Base-by-base conservation (phyloP, 2,797 vertebrate species). In the Etheostoma nigrum region DNA sequence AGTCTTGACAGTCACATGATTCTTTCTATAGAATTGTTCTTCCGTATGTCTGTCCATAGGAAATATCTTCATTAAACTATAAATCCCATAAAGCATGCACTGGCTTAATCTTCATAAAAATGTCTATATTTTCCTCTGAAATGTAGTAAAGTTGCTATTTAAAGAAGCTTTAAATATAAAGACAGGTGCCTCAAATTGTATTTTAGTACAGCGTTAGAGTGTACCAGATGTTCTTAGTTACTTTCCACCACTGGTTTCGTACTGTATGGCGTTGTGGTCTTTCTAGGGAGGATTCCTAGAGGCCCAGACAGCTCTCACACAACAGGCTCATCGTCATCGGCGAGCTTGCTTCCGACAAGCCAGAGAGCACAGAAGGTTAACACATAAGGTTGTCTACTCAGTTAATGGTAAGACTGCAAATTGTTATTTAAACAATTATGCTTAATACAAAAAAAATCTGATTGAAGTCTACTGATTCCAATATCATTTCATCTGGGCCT, bases 301-400 rank as follows among this genome's bases (percentile, higher is more conserved):
- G 68, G 87, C 91, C 33, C 91, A 93, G 82, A 91, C 58, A 33
- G 79, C 75, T 76, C 86, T 89, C 30, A 72, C 57, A 80, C 87
- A 79, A 67, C 83, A 89, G 66, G 60, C 77, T 57, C 82, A 81
- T 60, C 85, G 33, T 13, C 76, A 80, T 45, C 67, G 75, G 2
- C 70, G 67, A 85, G 83, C 79, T 72, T 89, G 90, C 44, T 78
- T 85, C 47, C 80, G 65, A 70, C 86, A 78, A 18, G 81, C 81
- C 61, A 88, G 87, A 80, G 78, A 91, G 55, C 85, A 72, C 59
- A 76, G 74, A 58, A 59, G 73, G n/a, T n/a, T n/a, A n/a, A n/a
- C n/a, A 67, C 86, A 76, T 58, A 84, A 78, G n/a, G 72, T 62
- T 23, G 51, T 88, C 70, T 84, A 78, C 71, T 85, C 70, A 36